Percentiles rank a stretch among this genome's conserved stretches.
phyloP scores from a whole-genome alignment of 2,113 vertebrate species.

The Tringa solitaria region DNA sequence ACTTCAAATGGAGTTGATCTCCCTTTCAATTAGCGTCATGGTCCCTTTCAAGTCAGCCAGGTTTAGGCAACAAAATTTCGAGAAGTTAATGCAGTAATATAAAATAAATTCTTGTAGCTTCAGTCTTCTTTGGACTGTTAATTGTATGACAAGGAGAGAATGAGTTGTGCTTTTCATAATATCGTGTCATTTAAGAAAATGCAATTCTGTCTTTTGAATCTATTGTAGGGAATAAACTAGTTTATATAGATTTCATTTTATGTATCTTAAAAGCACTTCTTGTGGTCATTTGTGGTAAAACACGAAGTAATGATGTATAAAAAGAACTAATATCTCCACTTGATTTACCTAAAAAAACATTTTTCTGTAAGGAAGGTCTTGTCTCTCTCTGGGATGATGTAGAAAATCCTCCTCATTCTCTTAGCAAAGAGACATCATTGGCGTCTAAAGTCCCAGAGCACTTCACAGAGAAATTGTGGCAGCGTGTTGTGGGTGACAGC shows the following conservation, averaged over 20 bases:
- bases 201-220: not conserved
- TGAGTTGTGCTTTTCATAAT: not conserved
- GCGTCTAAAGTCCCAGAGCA: constrained; percentile 45
- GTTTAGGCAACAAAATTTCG: not conserved
- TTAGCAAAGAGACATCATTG: constrained; percentile 43
- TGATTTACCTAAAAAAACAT: not conserved
- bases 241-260: not conserved
- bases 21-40: not conserved
- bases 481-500: constrained; percentile 79
- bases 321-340: not conserved
- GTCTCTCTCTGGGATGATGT: constrained; percentile 85
- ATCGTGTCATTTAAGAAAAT: not conserved
- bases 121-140: not conserved
- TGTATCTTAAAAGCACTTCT: not conserved
- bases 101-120: not conserved
- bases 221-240: not conserved
- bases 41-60: not conserved
- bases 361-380: constrained; percentile 82
- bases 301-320: not conserved
- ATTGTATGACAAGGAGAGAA: not conserved
- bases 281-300: not conserved
- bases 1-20: not conserved
- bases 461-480: constrained; percentile 84
- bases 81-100: not conserved
- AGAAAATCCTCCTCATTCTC: constrained; percentile 67